Evolutionary conservation across 1,140 invertebrate genomes (phyloP).

Genomic region (Anastatus disparis): DNA sequence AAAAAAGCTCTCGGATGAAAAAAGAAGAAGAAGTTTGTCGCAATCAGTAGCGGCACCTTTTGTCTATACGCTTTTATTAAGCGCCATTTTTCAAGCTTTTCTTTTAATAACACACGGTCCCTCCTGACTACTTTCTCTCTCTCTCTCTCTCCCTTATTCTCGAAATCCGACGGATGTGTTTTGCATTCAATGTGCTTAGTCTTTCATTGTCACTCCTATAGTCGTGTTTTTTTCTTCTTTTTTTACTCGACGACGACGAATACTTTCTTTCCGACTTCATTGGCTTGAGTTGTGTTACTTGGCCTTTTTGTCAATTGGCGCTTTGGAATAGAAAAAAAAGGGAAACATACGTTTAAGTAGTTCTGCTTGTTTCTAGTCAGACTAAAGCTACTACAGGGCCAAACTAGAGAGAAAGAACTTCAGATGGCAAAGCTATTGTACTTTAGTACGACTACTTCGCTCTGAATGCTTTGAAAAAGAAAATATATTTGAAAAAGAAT

Average conservation of each 20-base stretch:
- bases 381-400: background rate
- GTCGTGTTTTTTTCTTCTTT: background rate
- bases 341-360: background rate
- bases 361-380: background rate
- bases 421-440: background rate
- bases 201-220: background rate
- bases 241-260: too few species aligned
- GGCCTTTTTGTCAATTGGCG: slow-evolving; percentile 5
- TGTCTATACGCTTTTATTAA: slow-evolving; percentile 52
- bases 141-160: background rate
- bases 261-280: background rate
- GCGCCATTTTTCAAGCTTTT: slow-evolving; percentile 49
- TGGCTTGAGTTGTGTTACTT: background rate
- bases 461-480: too few species aligned
- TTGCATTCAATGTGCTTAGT: background rate
- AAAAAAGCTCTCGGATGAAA: background rate
- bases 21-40: slow-evolving; percentile 8
- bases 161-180: background rate
- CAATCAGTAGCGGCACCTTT: slow-evolving; percentile 52
- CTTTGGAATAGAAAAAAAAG: too few species aligned
- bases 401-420: background rate
- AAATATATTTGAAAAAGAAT: too few species aligned
- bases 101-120: slow-evolving; percentile 50
- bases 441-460: background rate
- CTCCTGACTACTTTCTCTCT: background rate